Evolutionary conservation across 2,113 vertebrate genomes (phyloP), one percentile per base, ranked within the genome.

Genomic region (Sardina pilchardus): DNA sequence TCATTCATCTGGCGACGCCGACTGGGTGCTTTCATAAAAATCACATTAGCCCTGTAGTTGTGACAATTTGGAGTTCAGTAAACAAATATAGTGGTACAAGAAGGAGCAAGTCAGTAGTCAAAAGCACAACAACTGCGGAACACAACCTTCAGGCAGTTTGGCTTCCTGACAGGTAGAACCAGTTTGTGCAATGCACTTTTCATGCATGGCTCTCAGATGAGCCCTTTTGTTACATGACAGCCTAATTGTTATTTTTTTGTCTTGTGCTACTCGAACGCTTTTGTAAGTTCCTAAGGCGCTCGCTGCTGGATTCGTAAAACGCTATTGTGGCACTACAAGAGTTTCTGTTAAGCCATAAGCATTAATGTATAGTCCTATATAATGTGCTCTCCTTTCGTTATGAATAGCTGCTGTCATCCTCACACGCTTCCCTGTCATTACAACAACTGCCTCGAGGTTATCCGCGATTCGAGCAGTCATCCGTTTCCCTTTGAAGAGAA

Each of bases 131-230:
- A 17, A 78, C 71, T 36, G 30, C 71, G 1, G 3, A 17, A 78
- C 30, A 82, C 67, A 19, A 86, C 87, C 88, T 83, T 75, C 63
- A 6, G 84, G 88, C 80, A 81, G 85, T 85, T 59, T 36, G 9
- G 12, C 26, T 34, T 36, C 4, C 36, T 78, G 71, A 78, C 34
- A 36, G 34, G 71, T 78, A 17, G 34, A 78, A 39, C 71, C 71
- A 78, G 71, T 78, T 34, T 78, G 71, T 12, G 71, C 71, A 78
- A 78, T 36, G 30, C 71, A 36, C 26, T 39, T 36, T 78, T 34
- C 50, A 14, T 71, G 63, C 30, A 71, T 34, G 7, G 34, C n/a
- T 36, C 4, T 17, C 5, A 36, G 71, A 78, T 36, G 30, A 12
- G 10, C 30, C 71, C 14, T 34, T 6, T 78, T 78, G 71, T 78